Percentiles rank a stretch among this genome's conserved stretches.
Evolutionary conservation across 2,888 invertebrate genomes (phyloP).

Genomic region (Ditula angustiorana): DNA sequence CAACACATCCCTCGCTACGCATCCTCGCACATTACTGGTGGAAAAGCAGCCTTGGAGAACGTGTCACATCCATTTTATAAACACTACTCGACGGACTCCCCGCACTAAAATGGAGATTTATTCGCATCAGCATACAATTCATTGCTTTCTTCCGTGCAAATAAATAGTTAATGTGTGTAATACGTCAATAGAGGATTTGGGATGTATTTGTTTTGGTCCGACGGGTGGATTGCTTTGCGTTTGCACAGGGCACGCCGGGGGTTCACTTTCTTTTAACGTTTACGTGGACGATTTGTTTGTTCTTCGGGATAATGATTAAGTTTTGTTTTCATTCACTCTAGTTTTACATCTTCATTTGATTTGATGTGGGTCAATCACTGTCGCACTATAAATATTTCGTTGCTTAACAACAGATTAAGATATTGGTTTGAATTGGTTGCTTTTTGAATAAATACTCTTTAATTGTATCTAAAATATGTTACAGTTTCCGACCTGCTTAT

Average conservation of each 20-base stretch:
- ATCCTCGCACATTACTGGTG: no score
- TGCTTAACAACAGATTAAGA: no score
- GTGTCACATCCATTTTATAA: not conserved
- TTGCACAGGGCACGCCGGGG: not conserved
- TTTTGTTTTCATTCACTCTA: not conserved
- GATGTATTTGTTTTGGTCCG: conserved; percentile 32
- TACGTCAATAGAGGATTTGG: conserved; percentile 31
- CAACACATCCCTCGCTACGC: no score
- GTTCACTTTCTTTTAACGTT: not conserved
- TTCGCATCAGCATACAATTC: conserved; percentile 15
- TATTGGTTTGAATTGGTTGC: no score
- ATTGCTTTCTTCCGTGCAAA: conserved; percentile 26
- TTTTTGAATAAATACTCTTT: no score
- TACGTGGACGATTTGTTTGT: not conserved
- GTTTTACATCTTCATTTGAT: no score
- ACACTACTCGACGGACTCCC: not conserved
- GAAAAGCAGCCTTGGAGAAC: not conserved
- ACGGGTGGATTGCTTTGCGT: conserved; percentile 14
- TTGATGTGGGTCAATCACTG: no score
- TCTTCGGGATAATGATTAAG: not conserved
- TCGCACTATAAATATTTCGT: no score
- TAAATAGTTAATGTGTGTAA: conserved; percentile 38
- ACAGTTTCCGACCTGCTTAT: no score
- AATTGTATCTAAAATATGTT: no score
- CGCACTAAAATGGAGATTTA: conserved; percentile 18